Evolutionary conservation across 2,113 vertebrate species (phyloP), one percentile per base, ranked within the genome.

Genomic region (Campylomormyrus tamandua): DNA sequence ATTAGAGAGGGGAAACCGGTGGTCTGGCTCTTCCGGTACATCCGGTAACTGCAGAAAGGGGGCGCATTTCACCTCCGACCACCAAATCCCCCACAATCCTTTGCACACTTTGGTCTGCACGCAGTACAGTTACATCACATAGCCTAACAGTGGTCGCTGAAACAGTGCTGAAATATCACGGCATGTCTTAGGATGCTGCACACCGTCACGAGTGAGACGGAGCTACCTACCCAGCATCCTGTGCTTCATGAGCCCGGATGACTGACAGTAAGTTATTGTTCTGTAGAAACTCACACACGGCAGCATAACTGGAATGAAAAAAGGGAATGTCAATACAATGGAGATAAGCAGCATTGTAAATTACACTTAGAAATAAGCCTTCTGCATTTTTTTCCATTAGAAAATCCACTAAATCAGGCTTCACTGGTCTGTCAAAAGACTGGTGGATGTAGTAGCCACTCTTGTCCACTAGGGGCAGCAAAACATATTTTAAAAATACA

Each of bases 251-350:
- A 89, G 98, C 98, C 96, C 98, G 97, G 89, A 99, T 99, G 93
- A 99, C 97, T 93, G 98, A 99, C 96, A 99, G 97, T 95, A 99
- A 96, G 94, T 99, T 99, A 97, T 99, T 99, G 96, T 99, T 98
- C 96, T 99, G 98, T 95, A 99, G 96, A 96, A 99, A 99, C 94
- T 99, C 98, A 92, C 98, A 99, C 17, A 99, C 98, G 92, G 98
- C 98, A 9, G 98, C 98, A 92, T 99, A 99, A 96, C 98, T 99
- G 96, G 70, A 92, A 91, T 3, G 91, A 45, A 42, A 45, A 49
- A 77, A 3, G 58, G 13, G n/a, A 11, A 90, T 24, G 84, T 24
- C 53, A 87, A 8, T 35, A 11, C 74, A 56, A 89, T 9, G 15
- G 80, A 86, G 3, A 46, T 56, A 46, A 35, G 5, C 21, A 49